Evolutionary conservation across 2,888 invertebrate genomes (phyloP), one percentile per base, ranked within the genome.

Genomic region (Drosophila cracens): DNA sequence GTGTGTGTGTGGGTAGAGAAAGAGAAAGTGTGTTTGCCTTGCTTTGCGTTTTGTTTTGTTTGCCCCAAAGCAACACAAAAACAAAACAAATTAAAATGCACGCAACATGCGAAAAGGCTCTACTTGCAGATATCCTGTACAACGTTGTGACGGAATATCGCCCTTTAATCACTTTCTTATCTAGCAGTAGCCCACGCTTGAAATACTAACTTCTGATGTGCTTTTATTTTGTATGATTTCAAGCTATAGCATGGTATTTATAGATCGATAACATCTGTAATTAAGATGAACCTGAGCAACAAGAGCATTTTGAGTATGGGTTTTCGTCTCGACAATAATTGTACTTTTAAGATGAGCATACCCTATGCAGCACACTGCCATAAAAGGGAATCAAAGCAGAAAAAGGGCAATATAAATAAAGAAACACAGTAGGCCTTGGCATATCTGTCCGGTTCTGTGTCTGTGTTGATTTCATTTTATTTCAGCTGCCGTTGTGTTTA

Each of bases 11-110:
- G 18, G 18, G n/a, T 10, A 5, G 7, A 4, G 13, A 13, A 7
- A 7, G 51, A 52, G 63, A 56, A 68, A 66, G 70, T 72, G 48
- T 89, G 85, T 85, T 89, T 89, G 81, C 16, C 4, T 46, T 46
- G 46, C 69, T 82, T 81, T 78, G 69, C 81, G 80, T 81, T 89
- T 76, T 80, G 81, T 82, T 84, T 80, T 52, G 67, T 82, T 38
- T 56, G 10, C 4, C 25, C 34, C 21, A 36, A 69, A 88, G 60
- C 73, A 51, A 46, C n/a, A 58, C 73, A 51, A 40, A 25, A 58
- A 64, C 63, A 38, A 60, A 57, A 38, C n/a, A 48, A 60, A 4
- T 21, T 46, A 33, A 18, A 48, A 48, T 29, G 21, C 11, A 13
- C 0, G 8, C 4, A 54, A 38, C 11, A 48, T n/a, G 31, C 29